phyloP scores from a whole-genome alignment of 2,113 vertebrate genomes.

The Tachysurus vachellii region DNA sequence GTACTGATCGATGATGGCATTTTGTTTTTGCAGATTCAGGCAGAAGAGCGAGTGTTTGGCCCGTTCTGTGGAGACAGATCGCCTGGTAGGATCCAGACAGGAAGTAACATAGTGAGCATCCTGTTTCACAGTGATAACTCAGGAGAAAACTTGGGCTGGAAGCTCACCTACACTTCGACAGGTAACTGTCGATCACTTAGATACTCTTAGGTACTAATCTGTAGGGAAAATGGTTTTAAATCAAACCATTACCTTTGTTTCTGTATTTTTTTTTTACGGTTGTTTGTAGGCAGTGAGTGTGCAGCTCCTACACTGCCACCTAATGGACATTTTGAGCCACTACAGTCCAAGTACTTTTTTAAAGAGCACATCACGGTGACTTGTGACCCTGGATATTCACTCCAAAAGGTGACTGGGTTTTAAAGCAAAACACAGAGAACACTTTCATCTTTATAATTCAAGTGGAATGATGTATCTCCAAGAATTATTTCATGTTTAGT shows the following conservation, averaged over 20 bases:
- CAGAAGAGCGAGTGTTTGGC: conserved; percentile 75
- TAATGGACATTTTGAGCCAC: conserved; percentile 80
- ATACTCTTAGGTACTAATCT: neutral
- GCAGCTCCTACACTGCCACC: conserved; percentile 68
- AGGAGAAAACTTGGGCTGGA: conserved; percentile 92
- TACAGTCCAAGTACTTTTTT: conserved; percentile 84
- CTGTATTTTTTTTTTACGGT: neutral
- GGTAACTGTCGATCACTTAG: conserved; percentile 64
- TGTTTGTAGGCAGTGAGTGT: conserved; percentile 66
- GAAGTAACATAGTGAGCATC: conserved; percentile 75
- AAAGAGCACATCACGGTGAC: conserved; percentile 88
- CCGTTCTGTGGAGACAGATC: conserved; percentile 85
- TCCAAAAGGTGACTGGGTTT: conserved; percentile 78
- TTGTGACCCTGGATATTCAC: conserved; percentile 83
- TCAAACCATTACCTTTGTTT: neutral
- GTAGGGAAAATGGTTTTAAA: neutral
- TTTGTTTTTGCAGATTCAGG: conserved; percentile 75
- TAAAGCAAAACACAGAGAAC: neutral
- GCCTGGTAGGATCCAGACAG: conserved; percentile 81
- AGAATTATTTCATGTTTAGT: neutral
- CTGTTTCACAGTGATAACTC: conserved; percentile 90
- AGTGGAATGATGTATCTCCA: neutral
- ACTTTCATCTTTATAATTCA: neutral
- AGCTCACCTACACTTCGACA: conserved; percentile 77
- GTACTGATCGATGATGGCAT: neutral